These are phyloP conservation scores for Scatophagus argus DNA, from an alignment of 2,113 vertebrate genomes.

Conservation along the genomic window DNA sequence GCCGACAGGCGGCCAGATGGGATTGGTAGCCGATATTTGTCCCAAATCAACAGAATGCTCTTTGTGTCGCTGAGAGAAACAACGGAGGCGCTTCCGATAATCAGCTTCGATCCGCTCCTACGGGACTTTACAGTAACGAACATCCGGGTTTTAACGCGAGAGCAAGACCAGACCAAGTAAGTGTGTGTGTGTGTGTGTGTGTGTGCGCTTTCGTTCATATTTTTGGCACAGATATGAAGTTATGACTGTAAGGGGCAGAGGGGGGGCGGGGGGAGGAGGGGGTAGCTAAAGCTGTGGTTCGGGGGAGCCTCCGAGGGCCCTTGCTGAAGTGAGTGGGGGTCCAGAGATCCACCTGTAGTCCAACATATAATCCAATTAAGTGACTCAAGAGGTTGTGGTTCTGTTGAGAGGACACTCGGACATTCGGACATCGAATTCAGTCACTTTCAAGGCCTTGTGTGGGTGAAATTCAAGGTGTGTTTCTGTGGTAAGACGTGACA, in stretches of 20 bases:
- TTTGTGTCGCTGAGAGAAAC: constrained; percentile 48
- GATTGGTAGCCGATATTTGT: constrained; percentile 68
- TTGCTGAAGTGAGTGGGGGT: neutral
- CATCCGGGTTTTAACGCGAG: constrained; percentile 54
- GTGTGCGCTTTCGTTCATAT: constrained; percentile 71
- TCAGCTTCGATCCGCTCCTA: neutral
- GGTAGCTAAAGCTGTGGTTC: constrained; percentile 39
- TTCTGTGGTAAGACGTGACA: neutral
- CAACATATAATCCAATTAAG: constrained; percentile 43
- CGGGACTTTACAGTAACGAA: constrained; percentile 36
- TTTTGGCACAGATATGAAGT: constrained; percentile 73
- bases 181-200: too few relatives aligned
- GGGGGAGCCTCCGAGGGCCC: constrained; percentile 33
- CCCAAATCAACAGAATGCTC: constrained; percentile 73
- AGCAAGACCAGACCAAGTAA: constrained; percentile 59
- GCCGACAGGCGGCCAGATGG: constrained; percentile 78
- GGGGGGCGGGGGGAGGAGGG: neutral
- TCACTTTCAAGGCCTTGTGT: neutral
- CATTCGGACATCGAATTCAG: neutral
- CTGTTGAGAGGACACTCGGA: neutral
- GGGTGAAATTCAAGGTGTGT: neutral
- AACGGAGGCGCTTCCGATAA: neutral
- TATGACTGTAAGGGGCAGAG: constrained; percentile 40
- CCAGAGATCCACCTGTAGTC: constrained; percentile 66
- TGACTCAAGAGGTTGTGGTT: neutral